Conservation (phyloP, 2,888 invertebrate genomes). For the Amblyjoppa fuscipennis region DNA sequence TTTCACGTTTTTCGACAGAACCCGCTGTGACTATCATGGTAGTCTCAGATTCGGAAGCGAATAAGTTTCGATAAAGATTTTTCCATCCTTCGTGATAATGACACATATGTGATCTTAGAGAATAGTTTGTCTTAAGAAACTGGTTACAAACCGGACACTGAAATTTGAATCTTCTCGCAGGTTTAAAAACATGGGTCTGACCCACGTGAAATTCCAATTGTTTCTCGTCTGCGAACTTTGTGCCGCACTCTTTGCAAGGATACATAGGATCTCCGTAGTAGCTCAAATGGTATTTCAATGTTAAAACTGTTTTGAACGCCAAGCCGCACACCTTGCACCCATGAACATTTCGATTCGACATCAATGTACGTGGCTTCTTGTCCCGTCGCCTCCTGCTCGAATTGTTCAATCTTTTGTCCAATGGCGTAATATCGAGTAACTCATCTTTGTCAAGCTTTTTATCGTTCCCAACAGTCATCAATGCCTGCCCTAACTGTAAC, state of each 20-base stretch:
- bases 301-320: neutral
- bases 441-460: neutral
- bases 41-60: neutral
- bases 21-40: no score
- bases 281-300: constrained; percentile 21
- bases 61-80: neutral
- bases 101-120: constrained; percentile 30
- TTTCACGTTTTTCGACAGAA: neutral
- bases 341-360: neutral
- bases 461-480: neutral
- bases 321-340: constrained; percentile 30
- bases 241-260: constrained; percentile 28
- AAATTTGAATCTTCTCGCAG: neutral
- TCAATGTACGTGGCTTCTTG: neutral
- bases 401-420: neutral
- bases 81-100: constrained; percentile 40
- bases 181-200: neutral
- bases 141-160: constrained; percentile 43
- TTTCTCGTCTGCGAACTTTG: constrained; percentile 21
- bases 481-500: neutral
- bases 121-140: neutral
- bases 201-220: constrained; percentile 27
- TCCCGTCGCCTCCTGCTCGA: neutral
- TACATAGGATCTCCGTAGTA: neutral
- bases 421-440: neutral